Evolutionary conservation across 2,888 invertebrate genomes (phyloP), one percentile per base, ranked within the genome.

Genomic region (Ochlodes sylvanus): DNA sequence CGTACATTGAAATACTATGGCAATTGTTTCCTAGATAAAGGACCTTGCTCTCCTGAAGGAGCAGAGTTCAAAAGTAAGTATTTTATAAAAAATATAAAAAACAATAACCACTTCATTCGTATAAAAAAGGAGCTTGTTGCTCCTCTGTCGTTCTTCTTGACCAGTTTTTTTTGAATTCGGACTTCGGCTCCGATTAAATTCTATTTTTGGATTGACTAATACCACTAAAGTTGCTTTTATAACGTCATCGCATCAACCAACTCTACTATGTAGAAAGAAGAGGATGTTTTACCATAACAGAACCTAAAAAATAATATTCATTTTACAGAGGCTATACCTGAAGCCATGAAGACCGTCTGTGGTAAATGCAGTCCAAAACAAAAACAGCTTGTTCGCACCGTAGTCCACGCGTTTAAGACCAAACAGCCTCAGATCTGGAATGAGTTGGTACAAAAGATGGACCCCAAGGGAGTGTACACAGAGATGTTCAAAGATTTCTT

Each of bases 31-130:
- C 87, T 96, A 71, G 94, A 90, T 5, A 79, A 90, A 61, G 95
- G 95, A 19, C 94, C 94, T 3, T 97, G 97, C 83, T 96, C 96
- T 0, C 83, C 96, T 19, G 96, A 97, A 78, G 97, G 95, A 69
- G 84, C 88, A 47, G 95, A 95, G 83, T 93, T 97, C 12, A 96
- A 95, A 90, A 94, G 97, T 97, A 86, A 94, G 94, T 60, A 19
- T 6, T 15, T 6, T 47, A 2, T 15, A 7, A 27, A 27, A 27
- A 4, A 5, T 27, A 27, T 27, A 5, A n/a, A n/a, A n/a, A n/a
- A n/a, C n/a, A n/a, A n/a, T n/a, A n/a, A n/a, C n/a, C n/a, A n/a
- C n/a, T n/a, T n/a, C n/a, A n/a, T n/a, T n/a, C n/a, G n/a, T n/a
- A n/a, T n/a, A n/a, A n/a, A n/a, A n/a, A n/a, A n/a, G n/a, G n/a